Evolutionary conservation across 2,888 invertebrate genomes (phyloP), one percentile per base, ranked within the genome.

Genomic region (Netelia inedita): DNA sequence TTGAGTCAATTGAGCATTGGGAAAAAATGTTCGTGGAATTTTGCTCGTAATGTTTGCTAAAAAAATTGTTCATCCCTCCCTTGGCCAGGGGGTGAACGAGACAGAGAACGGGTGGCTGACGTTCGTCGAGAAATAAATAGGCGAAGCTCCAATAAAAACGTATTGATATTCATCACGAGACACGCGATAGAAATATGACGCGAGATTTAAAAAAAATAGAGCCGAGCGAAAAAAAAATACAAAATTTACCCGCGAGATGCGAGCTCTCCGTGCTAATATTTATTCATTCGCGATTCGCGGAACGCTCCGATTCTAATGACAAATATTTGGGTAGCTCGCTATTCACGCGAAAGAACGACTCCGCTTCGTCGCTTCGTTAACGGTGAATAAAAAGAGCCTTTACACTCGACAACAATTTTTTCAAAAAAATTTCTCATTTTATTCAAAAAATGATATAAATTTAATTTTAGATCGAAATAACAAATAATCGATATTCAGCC

Each of bases 281-380:
- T 85, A 82, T 81, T 82, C 78, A 73, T 81, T 85, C 78, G 68
- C 68, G 81, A 78, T 85, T 82, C 78, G 79, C 65, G 50, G 53
- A 82, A 78, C 81, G 73, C 63, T 73, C 65, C 50, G 74, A 81
- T 79, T 69, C 69, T 59, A 53, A 81, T 65, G 78, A 81, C 79
- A 85, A 85, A 85, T 82, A 85, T 85, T 85, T 82, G 81, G 65
- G 53, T 53, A 23, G 19, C 43, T 53, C 71, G 53, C 50, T 71
- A 10, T 76, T 50, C 55, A 16, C 53, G 16, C 16, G 63, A 23
- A 66, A 46, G 65, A 41, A 66, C n/a, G 43, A 66, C 65, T 76
- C 28, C 28, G 50, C 46, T 69, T 73, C 57, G 55, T 66, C 57
- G 73, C 21, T 19, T 28, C 63, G 68, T 73, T 76, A 73, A 78